phyloP scores from a whole-genome alignment of 1,140 invertebrate species.

The Dinoponera quadriceps region DNA sequence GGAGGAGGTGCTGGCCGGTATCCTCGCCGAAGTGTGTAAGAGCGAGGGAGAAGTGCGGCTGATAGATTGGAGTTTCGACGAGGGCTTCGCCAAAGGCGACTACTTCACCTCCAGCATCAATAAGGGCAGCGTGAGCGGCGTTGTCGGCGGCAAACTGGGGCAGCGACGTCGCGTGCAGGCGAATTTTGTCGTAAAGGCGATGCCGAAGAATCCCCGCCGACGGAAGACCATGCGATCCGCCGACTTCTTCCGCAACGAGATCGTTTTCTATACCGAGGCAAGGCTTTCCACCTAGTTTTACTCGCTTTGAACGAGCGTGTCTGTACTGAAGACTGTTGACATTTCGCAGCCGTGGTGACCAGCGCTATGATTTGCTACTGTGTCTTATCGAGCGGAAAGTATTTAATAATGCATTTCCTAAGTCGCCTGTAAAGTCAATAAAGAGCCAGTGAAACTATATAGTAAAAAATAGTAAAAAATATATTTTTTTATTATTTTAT shows the following conservation, averaged over 20 bases:
- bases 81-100: slow-evolving; percentile 87
- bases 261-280: slow-evolving; percentile 88
- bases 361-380: no score
- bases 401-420: no score
- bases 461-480: no score
- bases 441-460: no score
- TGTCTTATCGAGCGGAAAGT: no score
- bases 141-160: slow-evolving; percentile 67
- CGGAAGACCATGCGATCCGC: slow-evolving; percentile 88
- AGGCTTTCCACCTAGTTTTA: slow-evolving; percentile 16
- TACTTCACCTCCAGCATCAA: slow-evolving; percentile 88
- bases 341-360: no score
- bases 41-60: slow-evolving; percentile 83
- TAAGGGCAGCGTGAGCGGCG: slow-evolving; percentile 86
- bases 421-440: no score
- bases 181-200: slow-evolving; percentile 87
- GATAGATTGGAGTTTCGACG: slow-evolving; percentile 82
- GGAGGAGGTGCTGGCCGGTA: slow-evolving; percentile 82
- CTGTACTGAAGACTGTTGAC: slow-evolving; percentile 54
- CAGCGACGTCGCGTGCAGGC: slow-evolving; percentile 73
- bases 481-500: no score
- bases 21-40: slow-evolving; percentile 78
- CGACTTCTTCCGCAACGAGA: slow-evolving; percentile 90
- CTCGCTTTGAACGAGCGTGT: neutral
- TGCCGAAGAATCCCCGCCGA: slow-evolving; percentile 87